These are phyloP conservation scores for Drosophila villosipedis DNA, from an alignment of 2,888 invertebrate species.

Conservation along the genomic window DNA sequence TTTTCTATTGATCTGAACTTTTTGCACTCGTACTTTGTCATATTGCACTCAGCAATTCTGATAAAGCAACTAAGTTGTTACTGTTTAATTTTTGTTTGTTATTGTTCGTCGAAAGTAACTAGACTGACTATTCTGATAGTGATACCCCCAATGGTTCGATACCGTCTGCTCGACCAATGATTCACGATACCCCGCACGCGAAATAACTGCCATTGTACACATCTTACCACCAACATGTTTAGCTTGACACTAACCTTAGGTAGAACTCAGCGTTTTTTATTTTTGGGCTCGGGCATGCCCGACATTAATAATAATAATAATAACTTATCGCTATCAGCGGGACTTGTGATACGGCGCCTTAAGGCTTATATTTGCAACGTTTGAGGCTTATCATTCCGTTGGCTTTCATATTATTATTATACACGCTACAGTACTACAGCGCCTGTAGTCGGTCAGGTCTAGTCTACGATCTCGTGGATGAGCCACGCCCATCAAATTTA, in stretches of 20 bases:
- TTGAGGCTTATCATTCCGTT: constrained; percentile 50
- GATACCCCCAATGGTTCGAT: constrained; percentile 6
- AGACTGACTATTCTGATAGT: constrained; percentile 42
- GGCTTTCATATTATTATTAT: constrained; percentile 6
- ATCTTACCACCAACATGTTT: constrained; percentile 58
- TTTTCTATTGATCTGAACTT: constrained; percentile 10
- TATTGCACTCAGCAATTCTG: background rate
- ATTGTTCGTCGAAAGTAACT: constrained; percentile 32
- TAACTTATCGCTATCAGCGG: constrained; percentile 62
- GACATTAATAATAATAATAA: constrained; percentile 35
- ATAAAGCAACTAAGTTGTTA: constrained; percentile 23
- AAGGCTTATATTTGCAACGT: constrained; percentile 40
- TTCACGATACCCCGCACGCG: constrained; percentile 13
- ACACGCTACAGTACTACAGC: background rate
- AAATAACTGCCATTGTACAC: constrained; percentile 15
- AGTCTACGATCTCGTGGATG: background rate
- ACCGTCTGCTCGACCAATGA: constrained; percentile 27
- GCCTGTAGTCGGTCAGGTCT: constrained; percentile 15
- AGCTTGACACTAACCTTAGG: constrained; percentile 33
- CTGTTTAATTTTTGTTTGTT: constrained; percentile 27
- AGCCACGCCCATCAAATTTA: constrained; percentile 37
- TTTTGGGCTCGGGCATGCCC: constrained; percentile 25
- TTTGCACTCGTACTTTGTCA: background rate
- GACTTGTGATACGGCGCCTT: constrained; percentile 54
- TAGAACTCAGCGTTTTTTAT: background rate